Base-by-base conservation (phyloP, 2,797 vertebrate genomes). In the Miichthys miiuy region DNA sequence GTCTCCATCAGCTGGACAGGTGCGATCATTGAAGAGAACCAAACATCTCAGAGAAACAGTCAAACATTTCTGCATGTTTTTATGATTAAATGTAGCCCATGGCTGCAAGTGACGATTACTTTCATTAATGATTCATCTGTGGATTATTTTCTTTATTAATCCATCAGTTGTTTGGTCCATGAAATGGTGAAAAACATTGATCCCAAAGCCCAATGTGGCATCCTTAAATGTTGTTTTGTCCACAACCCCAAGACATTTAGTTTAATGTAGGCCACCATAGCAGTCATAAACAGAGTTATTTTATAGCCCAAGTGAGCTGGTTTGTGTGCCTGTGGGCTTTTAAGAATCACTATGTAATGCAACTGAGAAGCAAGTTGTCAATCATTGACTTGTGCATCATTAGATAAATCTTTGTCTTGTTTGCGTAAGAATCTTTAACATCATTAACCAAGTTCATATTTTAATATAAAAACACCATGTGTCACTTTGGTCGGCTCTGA, bases 231-330 rank as follows among this genome's bases (percentile, higher is more conserved):
- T 38, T 38, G 34, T 38, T 38, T 38, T 38, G 34, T 9, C 34
- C 34, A 38, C 34, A 34, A 38, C 34, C 34, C 34, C 34, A 9
- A 38, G 34, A 38, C 8, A 38, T 38, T 8, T 38, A 38, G 34
- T 38, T 38, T 9, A 34, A 34, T 34, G 38, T 47, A 34, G 58
- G 68, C 25, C 72, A 56, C 4, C 57, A 16, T 18, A 30, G 50
- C 17, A 0, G 65, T 61, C 60, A 65, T 84, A 83, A 84, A 76
- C 34, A n/a, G 1, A 30, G 48, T 13, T 20, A 18, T 68, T 86
- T 82, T 79, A 84, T 8, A 52, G 71, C 60, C 27, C n/a, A 0
- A 58, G 44, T 42, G 13, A 68, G 42, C 54, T 20, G 17, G 21
- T 71, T 67, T 47, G 61, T 38, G 16, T 60, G 47, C 63, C 41